Percentiles rank a stretch among this genome's conserved stretches.
Evolutionary conservation across 2,888 invertebrate genomes (phyloP).

Genomic region (Parasteatoda lunata): DNA sequence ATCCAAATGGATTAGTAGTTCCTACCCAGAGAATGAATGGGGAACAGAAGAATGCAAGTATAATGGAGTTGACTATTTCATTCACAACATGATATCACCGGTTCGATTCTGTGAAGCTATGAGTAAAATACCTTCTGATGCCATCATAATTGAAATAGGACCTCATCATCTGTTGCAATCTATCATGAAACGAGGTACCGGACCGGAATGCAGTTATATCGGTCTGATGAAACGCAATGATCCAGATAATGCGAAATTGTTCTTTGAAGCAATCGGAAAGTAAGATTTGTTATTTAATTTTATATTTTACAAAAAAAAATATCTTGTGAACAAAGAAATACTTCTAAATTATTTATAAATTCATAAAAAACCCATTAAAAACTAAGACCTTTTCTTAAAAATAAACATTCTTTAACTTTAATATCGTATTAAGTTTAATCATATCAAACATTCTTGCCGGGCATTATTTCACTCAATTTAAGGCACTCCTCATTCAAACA

Average conservation of each 20-base stretch:
- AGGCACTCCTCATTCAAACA: too few species aligned
- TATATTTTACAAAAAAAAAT: background rate
- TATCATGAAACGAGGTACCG: slow-evolving; percentile 88
- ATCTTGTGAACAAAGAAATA: background rate
- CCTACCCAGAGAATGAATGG: slow-evolving; percentile 90
- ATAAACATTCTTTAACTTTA: background rate
- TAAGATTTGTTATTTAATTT: slow-evolving; percentile 4
- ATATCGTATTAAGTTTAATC: background rate
- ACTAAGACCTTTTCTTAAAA: too few species aligned
- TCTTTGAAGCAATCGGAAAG: slow-evolving; percentile 53
- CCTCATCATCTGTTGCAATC: slow-evolving; percentile 95
- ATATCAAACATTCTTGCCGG: background rate
- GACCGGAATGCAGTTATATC: slow-evolving; percentile 83
- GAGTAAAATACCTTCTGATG: slow-evolving; percentile 87
- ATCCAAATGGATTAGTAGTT: slow-evolving; percentile 91
- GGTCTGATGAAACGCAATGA: slow-evolving; percentile 87
- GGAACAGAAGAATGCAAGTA: slow-evolving; percentile 83
- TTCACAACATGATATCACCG: slow-evolving; percentile 93
- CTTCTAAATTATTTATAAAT: background rate
- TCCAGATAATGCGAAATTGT: slow-evolving; percentile 81
- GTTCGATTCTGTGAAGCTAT: slow-evolving; percentile 93
- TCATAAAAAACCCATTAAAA: background rate
- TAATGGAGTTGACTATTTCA: slow-evolving; percentile 94
- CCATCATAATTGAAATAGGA: slow-evolving; percentile 93
- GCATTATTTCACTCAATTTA: background rate